Conservation (phyloP, 2,113 vertebrate species). For the Axis porcinus region DNA sequence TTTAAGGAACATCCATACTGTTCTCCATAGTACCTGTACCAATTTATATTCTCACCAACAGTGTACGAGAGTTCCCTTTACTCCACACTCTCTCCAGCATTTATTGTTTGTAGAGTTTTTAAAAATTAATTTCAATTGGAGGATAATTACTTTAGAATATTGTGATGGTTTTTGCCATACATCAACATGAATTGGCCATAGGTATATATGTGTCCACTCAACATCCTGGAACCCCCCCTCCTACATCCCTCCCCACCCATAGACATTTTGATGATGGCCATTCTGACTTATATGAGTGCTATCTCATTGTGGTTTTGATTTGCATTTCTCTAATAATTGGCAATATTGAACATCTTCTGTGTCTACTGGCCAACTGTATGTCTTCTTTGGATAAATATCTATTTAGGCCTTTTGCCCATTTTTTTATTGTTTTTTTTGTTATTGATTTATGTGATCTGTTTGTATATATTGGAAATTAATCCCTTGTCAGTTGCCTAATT, state of each 20-base stretch:
- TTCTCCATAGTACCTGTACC: neutral
- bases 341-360: neutral
- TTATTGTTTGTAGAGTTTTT: neutral
- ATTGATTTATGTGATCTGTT: neutral
- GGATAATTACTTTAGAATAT: neutral
- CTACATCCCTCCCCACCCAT: neutral
- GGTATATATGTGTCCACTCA: neutral
- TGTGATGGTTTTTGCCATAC: neutral
- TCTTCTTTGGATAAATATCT: neutral
- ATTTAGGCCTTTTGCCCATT: neutral
- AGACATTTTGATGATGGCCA: neutral
- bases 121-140: neutral
- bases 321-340: neutral
- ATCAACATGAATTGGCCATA: neutral
- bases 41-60: neutral
- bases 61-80: neutral
- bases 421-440: neutral
- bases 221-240: neutral
- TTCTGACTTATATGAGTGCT: neutral
- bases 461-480: neutral
- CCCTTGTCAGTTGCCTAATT: neutral
- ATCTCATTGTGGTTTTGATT: neutral
- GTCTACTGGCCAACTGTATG: neutral
- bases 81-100: neutral
- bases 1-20: neutral